Evolutionary conservation across 2,888 invertebrate genomes (phyloP).

Genomic region (Gisinianus flammeolus): DNA sequence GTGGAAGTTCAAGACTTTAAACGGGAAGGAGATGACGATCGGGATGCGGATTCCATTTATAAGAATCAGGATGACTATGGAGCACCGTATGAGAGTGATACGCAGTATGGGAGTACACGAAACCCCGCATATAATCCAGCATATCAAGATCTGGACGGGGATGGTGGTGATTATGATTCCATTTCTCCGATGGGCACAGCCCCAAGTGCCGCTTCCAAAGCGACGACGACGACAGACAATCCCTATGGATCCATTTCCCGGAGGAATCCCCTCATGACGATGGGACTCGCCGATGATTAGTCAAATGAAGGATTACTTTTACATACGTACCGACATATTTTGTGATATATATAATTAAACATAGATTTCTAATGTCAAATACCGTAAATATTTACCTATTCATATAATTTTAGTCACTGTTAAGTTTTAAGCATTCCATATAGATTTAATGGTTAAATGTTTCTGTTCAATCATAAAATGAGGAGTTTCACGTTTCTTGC

Average conservation of each 20-base stretch:
- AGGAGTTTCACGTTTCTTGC: too few relatives aligned
- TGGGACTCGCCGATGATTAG: neutral
- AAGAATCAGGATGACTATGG: constrained; percentile 26
- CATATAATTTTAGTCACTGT: too few relatives aligned
- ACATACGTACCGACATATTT: neutral
- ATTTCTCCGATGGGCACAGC: neutral
- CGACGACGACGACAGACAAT: neutral
- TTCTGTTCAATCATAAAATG: too few relatives aligned
- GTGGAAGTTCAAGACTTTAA: constrained; percentile 21
- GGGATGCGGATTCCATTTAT: constrained; percentile 19
- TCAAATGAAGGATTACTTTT: neutral
- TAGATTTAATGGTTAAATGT: too few relatives aligned
- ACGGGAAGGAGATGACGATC: neutral
- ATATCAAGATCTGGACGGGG: neutral
- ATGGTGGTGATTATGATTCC: neutral
- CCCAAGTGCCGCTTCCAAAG: neutral
- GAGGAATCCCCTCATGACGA: constrained; percentile 14
- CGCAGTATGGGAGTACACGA: constrained; percentile 5
- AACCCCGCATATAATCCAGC: constrained; percentile 29
- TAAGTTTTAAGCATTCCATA: too few relatives aligned
- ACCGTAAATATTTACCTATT: too few relatives aligned
- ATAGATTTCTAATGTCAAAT: too few relatives aligned
- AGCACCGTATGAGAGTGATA: neutral
- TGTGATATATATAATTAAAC: too few relatives aligned
- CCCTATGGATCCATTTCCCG: constrained; percentile 15